Evolutionary conservation across 2,888 invertebrate genomes (phyloP), one percentile per base, ranked within the genome.

Genomic region (Anarsia innoxiella): DNA sequence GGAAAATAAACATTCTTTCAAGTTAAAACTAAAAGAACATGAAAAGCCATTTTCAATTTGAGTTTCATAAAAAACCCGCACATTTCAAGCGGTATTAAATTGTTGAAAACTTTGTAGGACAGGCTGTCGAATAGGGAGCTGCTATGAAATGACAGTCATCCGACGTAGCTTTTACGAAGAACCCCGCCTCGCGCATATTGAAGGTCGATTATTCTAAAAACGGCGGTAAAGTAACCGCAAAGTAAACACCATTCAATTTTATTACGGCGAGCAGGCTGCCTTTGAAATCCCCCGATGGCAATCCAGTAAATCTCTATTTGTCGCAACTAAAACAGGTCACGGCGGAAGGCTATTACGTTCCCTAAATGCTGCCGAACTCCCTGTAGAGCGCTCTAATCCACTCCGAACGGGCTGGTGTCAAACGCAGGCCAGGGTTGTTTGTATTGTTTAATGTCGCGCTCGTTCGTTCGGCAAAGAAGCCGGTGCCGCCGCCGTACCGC

Each of bases 271-370:
- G 59, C 59, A 64, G 66, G 62, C 58, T 68, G 59, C 62, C 55
- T 69, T 73, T 66, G 59, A 68, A 73, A 73, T 68, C 70, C 70
- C 68, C 59, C 58, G 62, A 59, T 61, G 65, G 76, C 75, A 69
- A 74, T 78, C 67, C 67, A 71, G 80, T 84, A 84, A 84, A 83
- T 83, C 82, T 83, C 78, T 79, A 83, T 84, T 83, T 83, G 83
- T 83, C 77, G 78, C 82, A 77, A 78, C 76, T 82, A 75, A 82
- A 84, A 75, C 83, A 82, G 83, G 83, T 83, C 83, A 83, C 83
- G 74, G 77, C 69, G 71, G 74, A 72, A 76, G 75, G 79, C 82
- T 80, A 80, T 83, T 80, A 82, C 80, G 79, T 59, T 78, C 74
- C 78, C 82, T 79, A 82, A 83, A 82, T 78, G 79, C 79, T 79